Evolutionary conservation across 2,888 invertebrate species (phyloP), one percentile per base, ranked within the genome.

Genomic region (Leucoma salicis): DNA sequence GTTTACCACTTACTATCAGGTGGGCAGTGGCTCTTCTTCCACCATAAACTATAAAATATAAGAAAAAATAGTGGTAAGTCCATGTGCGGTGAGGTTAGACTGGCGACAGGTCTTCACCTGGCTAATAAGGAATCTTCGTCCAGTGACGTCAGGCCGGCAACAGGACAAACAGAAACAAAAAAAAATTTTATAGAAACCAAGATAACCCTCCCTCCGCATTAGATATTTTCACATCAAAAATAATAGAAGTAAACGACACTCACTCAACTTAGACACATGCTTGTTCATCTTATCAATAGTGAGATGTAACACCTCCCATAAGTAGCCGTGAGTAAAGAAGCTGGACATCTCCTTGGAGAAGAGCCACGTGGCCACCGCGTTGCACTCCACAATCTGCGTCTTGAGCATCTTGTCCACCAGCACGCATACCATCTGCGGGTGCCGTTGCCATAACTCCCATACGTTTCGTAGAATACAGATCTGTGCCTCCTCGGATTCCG

Each of bases 281-380:
- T 96, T 96, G 74, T 97, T 97, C 95, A 99, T 98, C 89, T 98
- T 99, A 65, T 96, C 95, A 35, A 99, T 97, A 2, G 99, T 99
- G 45, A 97, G 89, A 81, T 99, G 98, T 39, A 99, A 91, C 46
- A 99, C 94, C 89, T 99, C 99, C 99, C 99, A 99, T 13, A 99
- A 92, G 78, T 97, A 98, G 70, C 95, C 93, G 82, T 97, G 97
- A 0, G 98, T 98, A 80, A 99, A 98, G 82, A 95, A 96, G 0
- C 92, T 89, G 12, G 93, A 92, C 97, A 99, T 98, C 77, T 79
- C 78, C 81, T 96, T 96, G 3, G 97, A 96, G 88, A 99, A 99
- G 51, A 99, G 94, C 99, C 99, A 99, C 59, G 97, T 98, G 33
- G 99, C 98, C 10, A 99, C 98, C 0, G 98, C 96, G 40, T 97